Evolutionary conservation across 2,888 invertebrate genomes (phyloP), one percentile per base, ranked within the genome.

Genomic region (Galerucella pusilla): DNA sequence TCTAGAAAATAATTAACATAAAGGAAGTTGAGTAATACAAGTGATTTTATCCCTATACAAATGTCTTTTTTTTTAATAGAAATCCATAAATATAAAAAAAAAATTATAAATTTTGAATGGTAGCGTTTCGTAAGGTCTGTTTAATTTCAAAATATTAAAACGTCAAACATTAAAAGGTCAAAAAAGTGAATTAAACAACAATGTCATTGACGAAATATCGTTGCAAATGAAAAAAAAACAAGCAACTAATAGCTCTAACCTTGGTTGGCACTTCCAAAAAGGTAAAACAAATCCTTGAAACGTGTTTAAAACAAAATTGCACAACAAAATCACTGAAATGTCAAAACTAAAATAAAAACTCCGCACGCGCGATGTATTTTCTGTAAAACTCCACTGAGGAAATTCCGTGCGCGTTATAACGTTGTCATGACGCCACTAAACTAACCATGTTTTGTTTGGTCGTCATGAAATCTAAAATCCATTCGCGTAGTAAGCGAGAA

Each of bases 401-500:
- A 65, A 28, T 68, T 73, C 67, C 76, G 77, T 77, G 77, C 78
- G 67, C 78, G 72, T 80, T 77, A 78, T 65, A 76, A 73, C 70
- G 75, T 16, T 72, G 78, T 78, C 80, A 81, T 42, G 35, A 42
- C 35, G 35, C 79, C 81, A 80, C 81, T 80, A 78, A 78, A 80
- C 81, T 81, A 77, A 71, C 71, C 46, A 70, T 72, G 73, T 73
- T 73, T 77, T 63, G 71, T 64, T 65, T 59, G 54, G 54, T 45
- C 59, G 63, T 60, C 65, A 11, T 20, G 49, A 70, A 77, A 77
- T 74, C 79, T 72, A 71, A 79, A 80, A 79, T 81, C 77, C 78
- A 80, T 81, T 79, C 78, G 35, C 35, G 25, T 60, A 28, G 52
- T 74, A 14, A 28, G 14, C 49, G 52, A 16, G 20, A 45, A 45